Conservation (phyloP, 2,113 vertebrate species). For the Mastomys natalensis region DNA sequence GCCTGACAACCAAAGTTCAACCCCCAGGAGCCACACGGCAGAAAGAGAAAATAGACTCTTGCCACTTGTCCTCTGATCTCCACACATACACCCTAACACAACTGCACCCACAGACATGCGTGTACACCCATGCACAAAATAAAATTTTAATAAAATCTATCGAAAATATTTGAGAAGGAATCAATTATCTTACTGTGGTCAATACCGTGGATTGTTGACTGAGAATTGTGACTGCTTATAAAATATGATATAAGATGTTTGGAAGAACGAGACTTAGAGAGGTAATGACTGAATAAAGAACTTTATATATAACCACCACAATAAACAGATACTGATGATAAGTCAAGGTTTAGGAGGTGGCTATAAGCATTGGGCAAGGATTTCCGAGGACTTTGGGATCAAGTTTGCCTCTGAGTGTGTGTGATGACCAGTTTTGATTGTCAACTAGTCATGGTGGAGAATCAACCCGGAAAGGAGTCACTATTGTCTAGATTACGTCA, state of each 20-base stretch:
- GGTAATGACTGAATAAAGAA: background rate
- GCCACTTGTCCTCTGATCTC: background rate
- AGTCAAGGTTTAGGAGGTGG: background rate
- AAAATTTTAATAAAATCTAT: background rate
- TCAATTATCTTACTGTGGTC: background rate
- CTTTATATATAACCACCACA: background rate
- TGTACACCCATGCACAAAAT: background rate
- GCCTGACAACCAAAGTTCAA: background rate
- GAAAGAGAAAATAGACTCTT: background rate
- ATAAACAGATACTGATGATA: background rate
- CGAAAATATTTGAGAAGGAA: background rate
- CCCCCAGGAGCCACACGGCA: background rate
- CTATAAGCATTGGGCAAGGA: background rate
- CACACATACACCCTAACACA: background rate
- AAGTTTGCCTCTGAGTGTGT: background rate
- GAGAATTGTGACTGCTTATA: conserved; percentile 5
- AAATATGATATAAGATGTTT: background rate
- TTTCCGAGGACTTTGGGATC: background rate
- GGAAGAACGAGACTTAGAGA: background rate
- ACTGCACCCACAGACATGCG: background rate
- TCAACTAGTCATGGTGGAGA: background rate
- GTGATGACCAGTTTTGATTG: background rate
- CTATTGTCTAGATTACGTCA: background rate
- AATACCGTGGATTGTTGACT: background rate
- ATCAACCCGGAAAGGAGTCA: background rate